Evolutionary conservation across 2,113 vertebrate species (phyloP).

Genomic region (Xiphias gladius): DNA sequence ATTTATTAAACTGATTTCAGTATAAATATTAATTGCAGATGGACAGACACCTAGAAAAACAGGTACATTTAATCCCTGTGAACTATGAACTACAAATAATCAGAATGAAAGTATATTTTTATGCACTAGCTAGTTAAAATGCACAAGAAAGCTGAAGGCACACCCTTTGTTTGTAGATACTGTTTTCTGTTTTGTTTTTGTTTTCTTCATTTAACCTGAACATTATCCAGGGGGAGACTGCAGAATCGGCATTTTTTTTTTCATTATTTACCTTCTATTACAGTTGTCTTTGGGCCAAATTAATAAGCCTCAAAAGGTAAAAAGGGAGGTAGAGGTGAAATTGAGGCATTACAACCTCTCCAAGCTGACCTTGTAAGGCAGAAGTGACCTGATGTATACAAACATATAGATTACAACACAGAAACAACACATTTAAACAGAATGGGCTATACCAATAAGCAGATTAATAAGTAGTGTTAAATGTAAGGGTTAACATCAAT

Average conservation of each 20-base stretch:
- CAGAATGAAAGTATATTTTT: too few relatives aligned
- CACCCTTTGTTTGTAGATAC: too few relatives aligned
- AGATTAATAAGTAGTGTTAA: neutral
- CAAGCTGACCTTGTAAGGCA: neutral
- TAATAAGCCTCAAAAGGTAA: neutral
- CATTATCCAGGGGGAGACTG: too few relatives aligned
- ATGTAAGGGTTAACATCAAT: neutral
- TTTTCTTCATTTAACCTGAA: too few relatives aligned
- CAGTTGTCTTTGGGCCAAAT: neutral
- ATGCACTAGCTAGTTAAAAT: neutral
- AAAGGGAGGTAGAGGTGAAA: too few relatives aligned
- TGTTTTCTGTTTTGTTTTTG: neutral
- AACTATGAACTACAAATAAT: too few relatives aligned
- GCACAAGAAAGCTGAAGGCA: neutral
- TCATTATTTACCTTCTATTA: too few relatives aligned
- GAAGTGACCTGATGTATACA: neutral
- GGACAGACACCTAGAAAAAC: too few relatives aligned
- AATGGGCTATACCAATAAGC: neutral
- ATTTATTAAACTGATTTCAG: too few relatives aligned
- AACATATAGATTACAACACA: neutral
- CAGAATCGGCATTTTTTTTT: too few relatives aligned
- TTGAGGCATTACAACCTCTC: neutral
- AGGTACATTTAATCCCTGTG: too few relatives aligned
- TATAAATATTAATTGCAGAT: too few relatives aligned
- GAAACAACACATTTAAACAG: neutral